Conservation (phyloP, 2,113 vertebrate species). For the Esox niger region DNA sequence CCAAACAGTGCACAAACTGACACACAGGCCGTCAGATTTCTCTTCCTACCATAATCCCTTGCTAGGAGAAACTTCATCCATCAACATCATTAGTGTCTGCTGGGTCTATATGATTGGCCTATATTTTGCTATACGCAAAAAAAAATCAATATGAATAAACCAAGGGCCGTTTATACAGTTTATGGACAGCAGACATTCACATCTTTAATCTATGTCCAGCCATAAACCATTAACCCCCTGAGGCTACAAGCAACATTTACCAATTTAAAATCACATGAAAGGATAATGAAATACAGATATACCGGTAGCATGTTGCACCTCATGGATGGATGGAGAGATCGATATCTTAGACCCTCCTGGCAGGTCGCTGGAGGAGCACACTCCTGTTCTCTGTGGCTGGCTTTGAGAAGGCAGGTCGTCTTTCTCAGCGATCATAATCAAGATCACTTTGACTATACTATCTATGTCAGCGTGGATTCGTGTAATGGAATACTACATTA, state of each 20-base stretch:
- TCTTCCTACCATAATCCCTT: too few species aligned
- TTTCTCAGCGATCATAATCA: too few species aligned
- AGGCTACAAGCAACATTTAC: conserved; percentile 44
- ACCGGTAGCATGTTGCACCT: not conserved
- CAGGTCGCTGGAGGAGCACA: not conserved
- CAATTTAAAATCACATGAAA: conserved; percentile 41
- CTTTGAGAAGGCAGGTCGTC: too few species aligned
- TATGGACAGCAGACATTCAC: conserved; percentile 34
- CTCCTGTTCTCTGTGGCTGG: too few species aligned
- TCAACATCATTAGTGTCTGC: conserved; percentile 19
- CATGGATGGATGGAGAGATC: not conserved
- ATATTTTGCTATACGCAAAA: conserved; percentile 32
- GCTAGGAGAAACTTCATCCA: not conserved
- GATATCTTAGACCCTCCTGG: not conserved
- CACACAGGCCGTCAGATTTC: not conserved
- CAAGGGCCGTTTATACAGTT: conserved; percentile 40
- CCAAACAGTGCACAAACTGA: not conserved
- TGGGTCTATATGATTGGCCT: conserved; percentile 38
- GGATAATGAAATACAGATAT: conserved; percentile 6
- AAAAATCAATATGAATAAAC: conserved; percentile 44
- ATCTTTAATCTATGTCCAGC: conserved; percentile 33
- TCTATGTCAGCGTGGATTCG: too few species aligned
- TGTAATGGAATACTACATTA: too few species aligned
- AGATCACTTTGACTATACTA: too few species aligned
- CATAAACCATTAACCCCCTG: conserved; percentile 38